Conservation (phyloP, 2,888 invertebrate genomes). For the Trachelus iudaicus region DNA sequence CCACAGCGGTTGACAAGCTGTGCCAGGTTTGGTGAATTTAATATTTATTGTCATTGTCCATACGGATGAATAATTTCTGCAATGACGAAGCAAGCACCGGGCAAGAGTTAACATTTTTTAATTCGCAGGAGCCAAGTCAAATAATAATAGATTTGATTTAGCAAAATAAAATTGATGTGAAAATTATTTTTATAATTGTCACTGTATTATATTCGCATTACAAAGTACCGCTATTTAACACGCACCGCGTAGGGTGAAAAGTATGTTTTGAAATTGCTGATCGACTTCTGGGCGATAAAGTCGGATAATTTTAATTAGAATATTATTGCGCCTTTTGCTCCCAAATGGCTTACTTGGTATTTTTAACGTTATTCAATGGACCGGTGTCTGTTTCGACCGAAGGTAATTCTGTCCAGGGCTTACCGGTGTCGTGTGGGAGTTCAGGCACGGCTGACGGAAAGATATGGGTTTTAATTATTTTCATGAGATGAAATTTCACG, state of each 20-base stretch:
- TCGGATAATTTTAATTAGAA: not conserved
- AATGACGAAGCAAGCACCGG: not conserved
- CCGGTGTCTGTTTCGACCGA: not conserved
- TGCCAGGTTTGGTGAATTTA: no score
- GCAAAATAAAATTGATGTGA: no score
- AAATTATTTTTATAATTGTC: no score
- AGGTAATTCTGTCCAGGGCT: not conserved
- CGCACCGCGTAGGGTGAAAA: no score
- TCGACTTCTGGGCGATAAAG: no score
- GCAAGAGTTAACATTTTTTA: no score
- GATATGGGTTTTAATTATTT: slow-evolving; percentile 52
- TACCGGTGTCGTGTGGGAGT: not conserved
- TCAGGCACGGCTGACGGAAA: slow-evolving; percentile 9
- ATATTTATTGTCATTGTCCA: not conserved
- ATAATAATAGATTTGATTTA: no score
- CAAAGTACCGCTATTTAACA: no score
- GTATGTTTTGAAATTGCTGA: no score
- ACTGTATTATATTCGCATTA: no score
- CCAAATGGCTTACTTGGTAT: not conserved
- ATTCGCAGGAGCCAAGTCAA: no score
- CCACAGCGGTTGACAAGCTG: not conserved
- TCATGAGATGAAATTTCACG: slow-evolving; percentile 49
- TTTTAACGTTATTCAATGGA: not conserved
- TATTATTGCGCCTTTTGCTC: not conserved
- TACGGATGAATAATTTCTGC: not conserved